Conservation (phyloP, 1,140 invertebrate genomes). For the Caenorhabditis brenneri region DNA sequence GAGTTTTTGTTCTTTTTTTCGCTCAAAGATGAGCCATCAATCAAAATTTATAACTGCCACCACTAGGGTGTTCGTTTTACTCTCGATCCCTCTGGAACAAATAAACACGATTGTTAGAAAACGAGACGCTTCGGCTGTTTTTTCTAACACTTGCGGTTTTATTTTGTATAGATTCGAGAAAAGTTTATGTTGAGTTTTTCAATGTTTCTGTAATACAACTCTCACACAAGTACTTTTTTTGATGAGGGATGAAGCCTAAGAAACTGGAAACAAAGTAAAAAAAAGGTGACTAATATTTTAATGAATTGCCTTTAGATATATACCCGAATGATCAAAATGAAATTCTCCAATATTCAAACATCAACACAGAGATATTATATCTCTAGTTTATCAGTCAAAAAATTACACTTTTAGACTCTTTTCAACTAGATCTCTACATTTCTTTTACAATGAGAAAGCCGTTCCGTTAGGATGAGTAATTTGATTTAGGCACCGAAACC, state of each 20-base stretch:
- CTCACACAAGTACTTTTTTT: not conserved
- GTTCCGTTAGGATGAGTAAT: no score
- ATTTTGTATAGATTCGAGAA: no score
- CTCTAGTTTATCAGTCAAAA: no score
- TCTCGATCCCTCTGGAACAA: not conserved
- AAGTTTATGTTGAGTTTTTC: not conserved
- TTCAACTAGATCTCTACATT: no score
- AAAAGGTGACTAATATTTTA: not conserved
- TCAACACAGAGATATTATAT: no score
- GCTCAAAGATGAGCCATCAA: not conserved
- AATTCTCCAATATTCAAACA: no score
- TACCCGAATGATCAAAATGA: no score
- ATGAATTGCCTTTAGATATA: no score
- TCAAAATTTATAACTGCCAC: slow-evolving; percentile 26
- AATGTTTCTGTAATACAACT: not conserved
- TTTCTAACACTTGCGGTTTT: not conserved
- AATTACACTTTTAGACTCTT: no score
- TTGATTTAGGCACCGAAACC: no score
- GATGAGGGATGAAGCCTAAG: not conserved
- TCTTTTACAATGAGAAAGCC: no score
- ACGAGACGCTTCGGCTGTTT: not conserved
- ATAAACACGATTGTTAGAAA: not conserved
- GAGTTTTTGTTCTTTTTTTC: not conserved
- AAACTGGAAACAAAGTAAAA: not conserved
- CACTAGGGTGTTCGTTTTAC: not conserved